Evolutionary conservation across 2,797 vertebrate species (phyloP).

Genomic region (Anabacerthia variegaticeps): DNA sequence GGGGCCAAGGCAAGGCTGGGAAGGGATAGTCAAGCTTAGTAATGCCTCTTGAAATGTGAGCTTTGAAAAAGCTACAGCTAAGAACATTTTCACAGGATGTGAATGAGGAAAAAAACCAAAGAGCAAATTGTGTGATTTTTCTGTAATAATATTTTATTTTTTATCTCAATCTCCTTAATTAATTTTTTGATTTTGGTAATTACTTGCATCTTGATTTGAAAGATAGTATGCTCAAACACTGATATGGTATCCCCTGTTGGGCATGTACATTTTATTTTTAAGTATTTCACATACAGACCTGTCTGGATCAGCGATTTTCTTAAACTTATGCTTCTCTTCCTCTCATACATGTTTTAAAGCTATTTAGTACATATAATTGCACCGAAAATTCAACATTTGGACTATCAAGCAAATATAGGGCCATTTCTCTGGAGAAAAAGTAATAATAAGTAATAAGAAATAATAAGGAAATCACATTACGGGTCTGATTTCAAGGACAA

Average conservation of each 20-base stretch:
- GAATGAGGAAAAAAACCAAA: not conserved
- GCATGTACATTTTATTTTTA: not conserved
- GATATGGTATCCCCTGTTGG: not conserved
- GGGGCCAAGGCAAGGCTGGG: not conserved
- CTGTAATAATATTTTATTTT: not conserved
- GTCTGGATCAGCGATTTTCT: not conserved
- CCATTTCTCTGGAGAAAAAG: not conserved
- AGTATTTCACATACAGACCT: not conserved
- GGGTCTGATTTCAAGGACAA: not conserved
- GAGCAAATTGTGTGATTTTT: not conserved
- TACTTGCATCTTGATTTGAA: not conserved
- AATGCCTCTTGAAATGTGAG: not conserved
- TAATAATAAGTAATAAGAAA: not conserved
- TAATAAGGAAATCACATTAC: not conserved
- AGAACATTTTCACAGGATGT: not conserved
- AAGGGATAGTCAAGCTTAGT: not conserved
- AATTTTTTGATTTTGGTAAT: not conserved
- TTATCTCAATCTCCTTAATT: not conserved
- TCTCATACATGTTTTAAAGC: not conserved
- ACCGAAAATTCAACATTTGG: not conserved
- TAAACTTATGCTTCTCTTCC: not conserved
- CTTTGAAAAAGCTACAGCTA: not conserved
- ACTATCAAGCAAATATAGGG: not conserved
- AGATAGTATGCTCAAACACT: not conserved
- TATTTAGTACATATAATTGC: rapidly evolving